Evolutionary conservation across 1,140 invertebrate genomes (phyloP), one percentile per base, ranked within the genome.

Genomic region (Anoplophora glabripennis): DNA sequence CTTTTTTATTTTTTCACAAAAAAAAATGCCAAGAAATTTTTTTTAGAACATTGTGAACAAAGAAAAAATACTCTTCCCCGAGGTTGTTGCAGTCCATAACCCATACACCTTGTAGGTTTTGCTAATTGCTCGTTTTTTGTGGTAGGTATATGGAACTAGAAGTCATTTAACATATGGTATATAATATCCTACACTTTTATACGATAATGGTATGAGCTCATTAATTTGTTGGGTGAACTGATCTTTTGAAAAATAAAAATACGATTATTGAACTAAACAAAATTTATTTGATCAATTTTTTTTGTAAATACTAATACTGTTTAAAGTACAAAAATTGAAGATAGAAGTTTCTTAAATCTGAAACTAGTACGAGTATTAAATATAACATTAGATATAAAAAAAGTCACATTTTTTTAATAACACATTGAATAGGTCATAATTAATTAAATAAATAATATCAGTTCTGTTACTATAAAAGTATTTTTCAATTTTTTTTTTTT

Each of bases 311-410:
- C 63, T 71, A 69, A 71, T 71, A 71, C 67, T 71, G 69, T 71
- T 68, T 51, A 65, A 69, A 71, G 66, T 71, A 68, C 65, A 71
- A 71, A 71, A 69, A 69, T 67, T 60, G 58, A 67, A 64, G 64
- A 61, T 64, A 65, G 60, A 64, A 55, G 64, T 67, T 65, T 52
- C 53, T 41, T 44, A 54, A 64, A 58, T 57, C 56, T 59, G 49
- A 66, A 70, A 66, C 61, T 61, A 70, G 57, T 56, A 66, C 47
- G 68, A 68, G 62, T 67, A 66, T 62, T 66, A 66, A 60, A 67
- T 63, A 68, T 63, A 63, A 68, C 66, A 68, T 63, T 60, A 66
- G 57, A 66, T 66, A 66, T 67, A 67, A 65, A 67, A 61, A 61
- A 63, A 67, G 38, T 61, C 54, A 61, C 61, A 40, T 61, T 59